phyloP scores from a whole-genome alignment of 2,113 vertebrate genomes.

The Hippoglossus stenolepis region DNA sequence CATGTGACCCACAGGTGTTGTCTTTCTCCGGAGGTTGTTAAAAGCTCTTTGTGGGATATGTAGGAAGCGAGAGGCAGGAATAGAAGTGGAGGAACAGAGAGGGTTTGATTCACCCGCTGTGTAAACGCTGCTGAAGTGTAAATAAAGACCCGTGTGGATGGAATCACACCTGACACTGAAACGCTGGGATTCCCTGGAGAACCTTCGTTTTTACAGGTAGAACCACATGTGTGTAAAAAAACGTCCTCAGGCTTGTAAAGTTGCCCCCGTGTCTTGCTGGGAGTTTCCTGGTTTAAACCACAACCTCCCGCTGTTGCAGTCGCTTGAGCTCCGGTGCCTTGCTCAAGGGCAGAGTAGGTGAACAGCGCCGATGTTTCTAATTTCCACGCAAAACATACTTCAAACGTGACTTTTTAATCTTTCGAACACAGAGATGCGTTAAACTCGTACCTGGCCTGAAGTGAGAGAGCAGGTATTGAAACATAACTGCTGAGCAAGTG shows the following conservation, averaged over 20 bases:
- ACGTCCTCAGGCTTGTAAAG: too few relatives aligned
- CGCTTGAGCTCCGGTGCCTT: slow-evolving; percentile 24
- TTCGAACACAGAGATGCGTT: background rate
- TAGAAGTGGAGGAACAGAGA: background rate
- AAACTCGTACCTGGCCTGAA: slow-evolving; percentile 10
- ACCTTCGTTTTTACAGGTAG: too few relatives aligned
- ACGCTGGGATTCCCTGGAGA: too few relatives aligned
- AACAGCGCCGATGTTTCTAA: too few relatives aligned
- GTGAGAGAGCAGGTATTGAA: slow-evolving; percentile 29
- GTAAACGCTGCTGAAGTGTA: background rate
- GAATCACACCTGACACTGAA: too few relatives aligned
- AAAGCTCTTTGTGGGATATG: slow-evolving; percentile 41
- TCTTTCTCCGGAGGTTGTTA: slow-evolving; percentile 12
- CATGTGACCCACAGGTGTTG: slow-evolving; percentile 37
- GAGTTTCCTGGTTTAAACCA: too few relatives aligned
- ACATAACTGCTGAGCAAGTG: slow-evolving; percentile 56
- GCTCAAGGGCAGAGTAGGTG: slow-evolving; percentile 43
- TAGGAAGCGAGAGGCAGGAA: slow-evolving; percentile 38
- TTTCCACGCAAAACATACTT: background rate
- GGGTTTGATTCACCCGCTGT: slow-evolving; percentile 1
- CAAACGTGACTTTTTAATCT: slow-evolving; percentile 41
- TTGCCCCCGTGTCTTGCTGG: too few relatives aligned
- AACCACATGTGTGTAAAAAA: too few relatives aligned
- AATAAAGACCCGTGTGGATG: too few relatives aligned
- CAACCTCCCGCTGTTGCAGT: too few relatives aligned